phyloP scores from a whole-genome alignment of 2,888 invertebrate genomes.

The Nipponacmea schrenckii region DNA sequence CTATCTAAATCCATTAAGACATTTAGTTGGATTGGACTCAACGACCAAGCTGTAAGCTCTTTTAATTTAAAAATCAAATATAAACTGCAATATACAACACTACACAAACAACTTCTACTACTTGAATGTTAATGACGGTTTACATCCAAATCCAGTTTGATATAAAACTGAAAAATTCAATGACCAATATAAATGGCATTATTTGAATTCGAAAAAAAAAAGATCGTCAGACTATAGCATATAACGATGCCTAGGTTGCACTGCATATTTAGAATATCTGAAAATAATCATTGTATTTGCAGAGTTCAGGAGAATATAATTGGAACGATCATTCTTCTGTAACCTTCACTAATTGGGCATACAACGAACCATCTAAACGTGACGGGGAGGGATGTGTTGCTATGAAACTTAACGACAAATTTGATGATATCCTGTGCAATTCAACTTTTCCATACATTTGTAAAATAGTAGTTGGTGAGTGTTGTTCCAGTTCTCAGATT shows the following conservation, averaged over 20 bases:
- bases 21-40: slow-evolving; percentile 47
- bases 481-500: background rate
- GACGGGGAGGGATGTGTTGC: slow-evolving; percentile 33
- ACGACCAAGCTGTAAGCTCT: slow-evolving; percentile 33
- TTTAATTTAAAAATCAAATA: background rate
- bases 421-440: slow-evolving; percentile 8
- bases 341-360: slow-evolving; percentile 42
- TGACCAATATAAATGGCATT: no score
- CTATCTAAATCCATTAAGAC: slow-evolving; percentile 19
- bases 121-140: no score
- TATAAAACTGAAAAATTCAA: no score
- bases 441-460: background rate
- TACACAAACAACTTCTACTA: no score
- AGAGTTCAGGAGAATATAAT: slow-evolving; percentile 7
- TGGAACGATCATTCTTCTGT: slow-evolving; percentile 39
- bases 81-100: no score
- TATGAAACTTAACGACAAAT: slow-evolving; percentile 15
- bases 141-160: no score
- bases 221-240: no score
- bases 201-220: no score
- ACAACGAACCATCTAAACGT: slow-evolving; percentile 36
- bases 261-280: no score
- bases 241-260: no score
- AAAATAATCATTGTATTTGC: slow-evolving; percentile 35
- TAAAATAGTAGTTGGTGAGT: background rate